Evolutionary conservation across 2,797 vertebrate genomes (phyloP).

Genomic region (Bradypodion ventrale): DNA sequence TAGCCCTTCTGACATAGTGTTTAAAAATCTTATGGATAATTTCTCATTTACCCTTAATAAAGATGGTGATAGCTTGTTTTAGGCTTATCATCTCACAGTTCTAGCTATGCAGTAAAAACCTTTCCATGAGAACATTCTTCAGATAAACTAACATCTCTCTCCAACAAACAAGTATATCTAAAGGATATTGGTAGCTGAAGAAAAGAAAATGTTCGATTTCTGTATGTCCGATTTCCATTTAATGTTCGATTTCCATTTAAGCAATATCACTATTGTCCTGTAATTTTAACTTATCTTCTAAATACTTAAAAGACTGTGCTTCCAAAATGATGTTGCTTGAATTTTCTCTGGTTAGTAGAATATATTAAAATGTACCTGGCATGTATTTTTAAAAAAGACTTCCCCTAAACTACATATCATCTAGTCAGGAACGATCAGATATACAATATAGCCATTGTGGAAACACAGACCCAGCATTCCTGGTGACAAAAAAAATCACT

Average conservation of each 20-base stretch:
- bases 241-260: rapidly evolving
- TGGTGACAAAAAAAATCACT: conserved; percentile 27
- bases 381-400: conserved; percentile 54
- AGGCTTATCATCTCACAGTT: background rate
- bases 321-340: conserved; percentile 47
- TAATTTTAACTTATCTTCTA: background rate
- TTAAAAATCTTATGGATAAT: background rate
- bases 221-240: no score
- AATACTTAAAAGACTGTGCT: conserved; percentile 44
- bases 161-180: background rate
- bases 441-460: conserved; percentile 40
- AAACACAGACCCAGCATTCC: conserved; percentile 60
- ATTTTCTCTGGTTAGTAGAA: conserved; percentile 60
- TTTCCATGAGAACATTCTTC: conserved; percentile 7
- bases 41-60: conserved; percentile 5
- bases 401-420: conserved; percentile 45
- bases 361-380: conserved; percentile 56
- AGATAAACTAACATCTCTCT: background rate
- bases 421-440: conserved; percentile 46
- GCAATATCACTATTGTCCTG: background rate
- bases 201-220: background rate
- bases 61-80: background rate
- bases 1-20: background rate
- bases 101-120: background rate
- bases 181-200: background rate